Percentiles rank a stretch among this genome's conserved stretches.
These are phyloP conservation scores for Thunnus thynnus DNA, from an alignment of 2,113 vertebrate species.

Conservation along the genomic window DNA sequence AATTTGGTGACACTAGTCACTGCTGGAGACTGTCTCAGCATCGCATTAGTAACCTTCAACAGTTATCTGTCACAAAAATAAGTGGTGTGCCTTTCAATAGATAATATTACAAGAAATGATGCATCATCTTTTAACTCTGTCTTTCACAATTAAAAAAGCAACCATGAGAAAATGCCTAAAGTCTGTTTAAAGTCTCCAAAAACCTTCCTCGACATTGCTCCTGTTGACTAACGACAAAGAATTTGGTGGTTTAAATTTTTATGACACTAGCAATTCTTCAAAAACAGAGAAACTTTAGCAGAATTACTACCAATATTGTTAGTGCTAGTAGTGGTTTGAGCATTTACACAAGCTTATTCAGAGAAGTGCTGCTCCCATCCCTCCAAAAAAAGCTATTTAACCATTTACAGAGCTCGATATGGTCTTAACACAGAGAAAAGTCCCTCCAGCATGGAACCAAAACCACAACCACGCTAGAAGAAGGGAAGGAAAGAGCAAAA, in stretches of 20 bases:
- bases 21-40: not conserved
- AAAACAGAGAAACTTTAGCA: slow-evolving; percentile 6
- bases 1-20: slow-evolving; percentile 19
- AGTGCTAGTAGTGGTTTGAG: slow-evolving; percentile 11
- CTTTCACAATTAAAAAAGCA: not conserved
- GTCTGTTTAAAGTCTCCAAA: not conserved
- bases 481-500: slow-evolving; percentile 20
- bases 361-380: not conserved
- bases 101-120: slow-evolving; percentile 2
- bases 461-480: slow-evolving; percentile 54
- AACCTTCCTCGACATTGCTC: not conserved
- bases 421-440: slow-evolving; percentile 39
- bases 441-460: slow-evolving; percentile 55
- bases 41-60: slow-evolving; percentile 39
- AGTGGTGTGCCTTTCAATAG: slow-evolving; percentile 25
- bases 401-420: slow-evolving; percentile 43
- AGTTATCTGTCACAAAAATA: not conserved
- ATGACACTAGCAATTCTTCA: not conserved
- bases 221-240: not conserved
- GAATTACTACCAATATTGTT: slow-evolving; percentile 9
- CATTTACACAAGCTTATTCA: slow-evolving; percentile 7
- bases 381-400: slow-evolving; percentile 23
- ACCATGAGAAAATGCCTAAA: not conserved
- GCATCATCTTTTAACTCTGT: not conserved
- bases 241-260: not conserved